Conservation (phyloP, 35 echinoderm and acorn worm genomes). For the Hemicentrotus pulcherrimus region DNA sequence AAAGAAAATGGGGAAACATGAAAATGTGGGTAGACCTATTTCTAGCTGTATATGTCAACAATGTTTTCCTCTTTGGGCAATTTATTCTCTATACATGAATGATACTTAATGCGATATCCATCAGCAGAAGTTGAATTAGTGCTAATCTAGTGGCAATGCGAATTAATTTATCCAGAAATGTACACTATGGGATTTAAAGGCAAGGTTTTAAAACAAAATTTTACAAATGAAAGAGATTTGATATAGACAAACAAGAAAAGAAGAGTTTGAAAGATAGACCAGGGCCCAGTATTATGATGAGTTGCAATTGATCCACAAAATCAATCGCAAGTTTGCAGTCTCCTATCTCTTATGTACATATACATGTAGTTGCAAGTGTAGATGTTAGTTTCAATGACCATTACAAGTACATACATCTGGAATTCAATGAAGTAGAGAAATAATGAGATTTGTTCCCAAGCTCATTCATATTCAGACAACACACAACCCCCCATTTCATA, state of each 20-base stretch:
- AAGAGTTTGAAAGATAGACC: neutral
- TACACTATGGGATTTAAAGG: neutral
- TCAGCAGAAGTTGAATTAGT: neutral
- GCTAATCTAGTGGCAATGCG: neutral
- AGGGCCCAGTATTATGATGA: no score
- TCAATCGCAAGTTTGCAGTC: no score
- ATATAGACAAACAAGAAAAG: neutral
- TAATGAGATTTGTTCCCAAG: no score
- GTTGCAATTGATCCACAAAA: no score
- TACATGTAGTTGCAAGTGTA: no score
- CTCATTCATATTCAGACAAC: no score
- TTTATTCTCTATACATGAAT: neutral
- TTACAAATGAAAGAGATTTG: neutral
- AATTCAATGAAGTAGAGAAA: no score
- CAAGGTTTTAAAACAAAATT: neutral
- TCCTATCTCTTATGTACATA: no score
- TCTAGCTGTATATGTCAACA: neutral
- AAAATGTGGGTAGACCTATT: neutral
- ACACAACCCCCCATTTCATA: no score
- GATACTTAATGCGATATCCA: neutral
- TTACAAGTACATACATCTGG: no score
- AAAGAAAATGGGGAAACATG: neutral
- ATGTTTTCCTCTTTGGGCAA: neutral
- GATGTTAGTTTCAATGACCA: no score
- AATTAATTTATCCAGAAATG: neutral